Evolutionary conservation across 2,113 vertebrate species (phyloP).

Genomic region (Mionectes macconnelli): DNA sequence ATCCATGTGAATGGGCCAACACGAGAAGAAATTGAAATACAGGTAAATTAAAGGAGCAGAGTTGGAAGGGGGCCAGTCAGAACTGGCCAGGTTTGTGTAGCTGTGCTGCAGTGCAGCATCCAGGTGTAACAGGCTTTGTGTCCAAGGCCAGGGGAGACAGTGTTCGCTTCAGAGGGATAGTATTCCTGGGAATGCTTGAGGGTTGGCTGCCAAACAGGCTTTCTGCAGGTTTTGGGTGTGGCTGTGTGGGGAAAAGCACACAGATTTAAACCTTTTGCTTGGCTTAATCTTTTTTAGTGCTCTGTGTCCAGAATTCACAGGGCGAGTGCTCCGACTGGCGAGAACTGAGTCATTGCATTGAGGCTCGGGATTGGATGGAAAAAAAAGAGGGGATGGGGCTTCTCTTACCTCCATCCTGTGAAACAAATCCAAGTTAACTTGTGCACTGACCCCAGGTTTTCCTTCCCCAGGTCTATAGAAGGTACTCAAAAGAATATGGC

Average conservation of each 20-base stretch:
- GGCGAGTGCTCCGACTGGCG: neutral
- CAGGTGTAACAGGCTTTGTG: neutral
- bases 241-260: neutral
- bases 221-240: neutral
- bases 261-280: neutral
- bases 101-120: neutral
- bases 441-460: neutral
- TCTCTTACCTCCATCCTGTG: neutral
- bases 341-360: neutral
- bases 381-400: neutral
- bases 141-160: neutral
- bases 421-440: neutral
- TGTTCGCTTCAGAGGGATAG: neutral
- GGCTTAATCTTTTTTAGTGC: neutral
- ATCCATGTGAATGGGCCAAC: conserved; percentile 80
- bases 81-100: neutral
- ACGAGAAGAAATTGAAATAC: conserved; percentile 78
- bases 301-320: neutral
- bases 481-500: conserved; percentile 86
- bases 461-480: conserved; percentile 83
- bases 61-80: neutral
- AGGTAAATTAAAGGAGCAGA: conserved; percentile 71
- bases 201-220: neutral
- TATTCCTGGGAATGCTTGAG: neutral
- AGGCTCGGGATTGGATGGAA: neutral